Base-by-base conservation (phyloP, 2,797 vertebrate genomes). In the Cygnus olor region DNA sequence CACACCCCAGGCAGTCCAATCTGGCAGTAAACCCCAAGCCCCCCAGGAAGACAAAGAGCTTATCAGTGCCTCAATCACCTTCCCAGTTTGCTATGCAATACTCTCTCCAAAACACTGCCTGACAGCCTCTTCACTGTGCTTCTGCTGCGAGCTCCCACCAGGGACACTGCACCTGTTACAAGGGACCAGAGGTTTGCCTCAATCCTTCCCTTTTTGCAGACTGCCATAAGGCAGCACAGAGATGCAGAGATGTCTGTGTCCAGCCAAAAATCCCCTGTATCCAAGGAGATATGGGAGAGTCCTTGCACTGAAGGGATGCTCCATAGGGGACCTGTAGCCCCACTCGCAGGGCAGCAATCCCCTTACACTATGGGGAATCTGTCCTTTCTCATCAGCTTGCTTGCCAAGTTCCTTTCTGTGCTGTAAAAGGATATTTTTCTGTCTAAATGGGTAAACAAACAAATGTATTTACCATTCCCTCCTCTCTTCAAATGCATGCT, bases 401-500 rank as follows among this genome's bases (percentile, higher is more conserved):
- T 91, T 89, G 84, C 57, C 72, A 89, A 58, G 28, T 28, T 85
- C 38, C 14, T 74, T 91, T 92, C 25, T 25, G 4, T 10, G 61
- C 38, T 90, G 51, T 90, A 57, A 85, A 85, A 87, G 18, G 13
- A 51, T 27, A 10, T 40, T 65, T 84, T 60, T 93, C 88, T 81
- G n/a, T 76, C 85, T 77, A 86, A 91, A 82, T 10, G 25, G 28
- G 28, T 84, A 90, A 88, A 60, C 18, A 94, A 86, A 47, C 47
- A 61, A 85, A 11, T 18, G 30, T 42, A 57, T 89, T 85, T 80
- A 24, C 64, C 61, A 80, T 34, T 9, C 16, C 14, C 5, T 90
- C 40, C 57, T 68, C 60, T 85, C 68, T 74, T 57, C 34, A 86
- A 85, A 91, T 40, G 42, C 42, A 34, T 11, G 2, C 58, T 90